Base-by-base conservation (phyloP, 2,797 vertebrate species). In the Leucoraja ocellata region DNA sequence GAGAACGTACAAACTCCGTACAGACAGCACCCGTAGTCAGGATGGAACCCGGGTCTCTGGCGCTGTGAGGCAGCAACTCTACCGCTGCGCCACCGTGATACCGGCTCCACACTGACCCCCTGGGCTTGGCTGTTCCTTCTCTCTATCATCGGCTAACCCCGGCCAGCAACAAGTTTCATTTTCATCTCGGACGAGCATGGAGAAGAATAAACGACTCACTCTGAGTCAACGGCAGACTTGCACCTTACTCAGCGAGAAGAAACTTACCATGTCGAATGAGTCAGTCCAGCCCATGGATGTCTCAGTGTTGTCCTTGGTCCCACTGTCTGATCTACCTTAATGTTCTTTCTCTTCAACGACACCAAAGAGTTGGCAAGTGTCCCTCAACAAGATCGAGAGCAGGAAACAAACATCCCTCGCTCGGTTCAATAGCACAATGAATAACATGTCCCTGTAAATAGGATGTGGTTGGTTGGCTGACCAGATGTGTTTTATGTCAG, bases 391-490 rank as follows among this genome's bases (percentile, higher is more conserved):
- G 63, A 63, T 13, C 63, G 58, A 13, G 8, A 88, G 65, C 61
- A 88, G 61, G 84, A 88, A 88, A 68, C 16, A 32, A 68, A 5
- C 65, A 32, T 36, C 28, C 0, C 63, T 21, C 1, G 1, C 36
- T 78, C 11, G 1, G 77, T 78, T 68, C 16, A 65, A 88, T 21
- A 68, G 21, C 61, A 21, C 16, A 88, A 8, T 68, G 28, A 88
- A 16, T 86, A 13, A 63, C 58, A 8, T 7, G n/a, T 68, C 32
- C 63, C 61, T 68, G 61, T 1, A 21, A 36, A 16, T 88, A 68
- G 84, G 61, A 88, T 36, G 61, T 63, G 84, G 84, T 88, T 63
- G 84, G 84, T 88, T 32, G 32, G 32, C 63, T 88, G 84, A 68
- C 65, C 84, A 68, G 61, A 7, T 65, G 84, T 36, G 13, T 3